These are phyloP conservation scores for Nomada lathburiana DNA, from an alignment of 2,888 invertebrate species.

Conservation along the genomic window DNA sequence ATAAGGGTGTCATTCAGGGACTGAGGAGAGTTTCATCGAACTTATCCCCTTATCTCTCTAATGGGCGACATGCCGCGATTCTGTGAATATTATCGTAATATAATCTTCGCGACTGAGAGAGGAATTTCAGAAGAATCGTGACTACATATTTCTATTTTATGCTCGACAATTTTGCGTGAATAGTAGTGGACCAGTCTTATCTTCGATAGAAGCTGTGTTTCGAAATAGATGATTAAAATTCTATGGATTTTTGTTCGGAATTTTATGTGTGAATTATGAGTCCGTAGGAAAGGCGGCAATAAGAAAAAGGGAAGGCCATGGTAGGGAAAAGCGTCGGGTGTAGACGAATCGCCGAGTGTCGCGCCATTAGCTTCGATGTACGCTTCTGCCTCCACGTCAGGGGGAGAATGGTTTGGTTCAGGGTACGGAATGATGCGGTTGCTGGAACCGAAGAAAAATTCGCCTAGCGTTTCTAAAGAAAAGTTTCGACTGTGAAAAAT, in stretches of 20 bases:
- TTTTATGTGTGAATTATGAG: conserved; percentile 28
- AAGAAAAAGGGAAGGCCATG: conserved; percentile 24
- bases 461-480: conserved; percentile 34
- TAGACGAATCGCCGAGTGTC: conserved; percentile 59
- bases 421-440: conserved; percentile 56
- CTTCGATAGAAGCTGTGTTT: neutral
- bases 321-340: conserved; percentile 34
- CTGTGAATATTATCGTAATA: neutral
- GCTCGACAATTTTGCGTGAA: neutral
- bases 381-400: conserved; percentile 55
- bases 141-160: too few relatives aligned
- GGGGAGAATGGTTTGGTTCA: conserved; percentile 48
- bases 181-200: neutral
- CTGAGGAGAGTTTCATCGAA: conserved; percentile 35
- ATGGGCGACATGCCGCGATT: neutral
- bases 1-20: conserved; percentile 55
- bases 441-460: conserved; percentile 52
- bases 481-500: conserved; percentile 45
- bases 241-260: neutral
- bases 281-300: conserved; percentile 6
- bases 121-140: neutral
- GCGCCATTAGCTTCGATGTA: conserved; percentile 66
- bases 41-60: conserved; percentile 52
- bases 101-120: neutral
- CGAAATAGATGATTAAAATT: neutral